Evolutionary conservation across 2,113 vertebrate genomes (phyloP).

Genomic region (Embiotoca jacksoni): DNA sequence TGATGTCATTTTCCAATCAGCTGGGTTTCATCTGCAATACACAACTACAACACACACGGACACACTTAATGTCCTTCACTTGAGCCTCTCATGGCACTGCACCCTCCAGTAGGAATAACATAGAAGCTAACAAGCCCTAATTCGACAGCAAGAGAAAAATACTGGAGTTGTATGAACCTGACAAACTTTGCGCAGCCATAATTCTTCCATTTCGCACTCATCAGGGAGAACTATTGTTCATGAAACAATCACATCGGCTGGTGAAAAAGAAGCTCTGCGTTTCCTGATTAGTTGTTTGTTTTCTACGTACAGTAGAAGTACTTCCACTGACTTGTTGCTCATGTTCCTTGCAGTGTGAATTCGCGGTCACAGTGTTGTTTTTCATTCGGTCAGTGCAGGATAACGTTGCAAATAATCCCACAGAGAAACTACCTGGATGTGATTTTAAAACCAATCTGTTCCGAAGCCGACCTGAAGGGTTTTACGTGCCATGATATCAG

Average conservation of each 20-base stretch:
- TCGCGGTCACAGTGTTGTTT: not conserved
- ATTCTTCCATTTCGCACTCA: no score
- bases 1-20: not conserved
- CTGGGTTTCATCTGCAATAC: not conserved
- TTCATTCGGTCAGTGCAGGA: slow-evolving; percentile 3
- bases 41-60: not conserved
- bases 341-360: slow-evolving; percentile 22
- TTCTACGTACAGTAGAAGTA: no score
- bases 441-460: slow-evolving; percentile 22
- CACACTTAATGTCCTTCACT: not conserved
- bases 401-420: slow-evolving; percentile 12
- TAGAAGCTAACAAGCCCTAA: not conserved
- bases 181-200: not conserved
- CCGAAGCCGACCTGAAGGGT: not conserved
- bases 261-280: not conserved
- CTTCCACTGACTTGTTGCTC: not conserved
- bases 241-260: not conserved
- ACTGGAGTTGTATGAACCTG: not conserved
- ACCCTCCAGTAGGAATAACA: not conserved
- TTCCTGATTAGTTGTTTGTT: no score
- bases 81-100: not conserved
- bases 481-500: slow-evolving; percentile 30
- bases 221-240: not conserved
- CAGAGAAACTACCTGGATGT: slow-evolving; percentile 14
- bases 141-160: not conserved